Base-by-base conservation (phyloP, 2,888 invertebrate species). In the Eilema sororculum region DNA sequence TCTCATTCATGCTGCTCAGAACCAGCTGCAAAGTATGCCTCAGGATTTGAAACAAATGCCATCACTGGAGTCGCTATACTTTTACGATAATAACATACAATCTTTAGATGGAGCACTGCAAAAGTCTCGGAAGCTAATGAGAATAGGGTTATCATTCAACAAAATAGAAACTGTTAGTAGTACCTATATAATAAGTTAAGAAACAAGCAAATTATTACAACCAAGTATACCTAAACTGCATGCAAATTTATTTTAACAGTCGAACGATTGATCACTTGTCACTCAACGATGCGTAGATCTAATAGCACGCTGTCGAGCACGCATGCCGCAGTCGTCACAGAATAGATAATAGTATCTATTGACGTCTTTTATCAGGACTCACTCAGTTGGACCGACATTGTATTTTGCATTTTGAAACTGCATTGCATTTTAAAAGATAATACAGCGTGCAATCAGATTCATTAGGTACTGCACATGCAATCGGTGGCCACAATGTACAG, bases 1-100 rank as follows among this genome's bases (percentile, higher is more conserved):
- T 64, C 95, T 97, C 82, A 96, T 98, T 33, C 97, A 98, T 87
- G 97, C 97, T 0, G 97, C 97, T 6, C 96, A 97, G 82, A 98
- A 98, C 89, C 96, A 96, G 76, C 87, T 98, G 68, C 96, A 96
- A 78, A 96, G 93, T 78, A 90, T 98, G 75, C 98, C 98, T 0
- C 96, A 96, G 75, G 97, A 97, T 82, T 95, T 98, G 83, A 96
- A 96, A 71, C 96, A 96, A 72, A 96, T 97, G 90, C 96, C 96
- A 52, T 96, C 96, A 30, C 90, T 98, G 76, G 97, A 97, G 81
- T 96, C 96, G 0, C 88, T 98, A 0, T 97, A 97, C 84, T 96
- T 98, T 73, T 96, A 97, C 80, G 96, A 96, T 83, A 98, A 98
- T 89, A 96, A 96, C 71, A 96, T 98, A 57, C 96, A 95, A 72